Evolutionary conservation across 2,113 vertebrate species (phyloP).

Genomic region (western clawed frog (Xenopus tropicalis)): DNA sequence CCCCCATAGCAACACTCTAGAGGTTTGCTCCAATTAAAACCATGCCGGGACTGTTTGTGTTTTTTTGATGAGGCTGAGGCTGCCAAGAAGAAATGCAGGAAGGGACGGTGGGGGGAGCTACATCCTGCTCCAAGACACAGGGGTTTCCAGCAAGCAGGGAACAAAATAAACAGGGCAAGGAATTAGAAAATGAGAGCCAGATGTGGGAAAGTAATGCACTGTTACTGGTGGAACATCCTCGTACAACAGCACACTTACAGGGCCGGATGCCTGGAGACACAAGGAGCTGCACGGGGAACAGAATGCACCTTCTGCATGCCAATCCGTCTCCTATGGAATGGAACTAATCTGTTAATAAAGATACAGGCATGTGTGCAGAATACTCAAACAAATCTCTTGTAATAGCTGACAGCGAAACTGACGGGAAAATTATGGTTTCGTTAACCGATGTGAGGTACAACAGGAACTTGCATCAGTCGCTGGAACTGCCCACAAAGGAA

Average conservation of each 20-base stretch:
- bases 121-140: slow-evolving; percentile 34
- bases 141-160: slow-evolving; percentile 16
- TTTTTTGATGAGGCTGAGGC: slow-evolving; percentile 20
- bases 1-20: not conserved
- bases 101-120: slow-evolving; percentile 32
- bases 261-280: too few species aligned
- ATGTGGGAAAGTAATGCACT: slow-evolving; percentile 14
- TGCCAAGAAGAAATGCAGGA: slow-evolving; percentile 40
- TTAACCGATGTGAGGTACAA: too few species aligned
- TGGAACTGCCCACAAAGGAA: too few species aligned
- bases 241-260: not conserved
- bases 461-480: too few species aligned
- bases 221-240: slow-evolving; percentile 19
- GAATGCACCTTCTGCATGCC: too few species aligned
- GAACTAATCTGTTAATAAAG: too few species aligned
- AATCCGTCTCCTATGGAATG: too few species aligned
- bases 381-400: too few species aligned
- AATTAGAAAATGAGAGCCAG: slow-evolving; percentile 30
- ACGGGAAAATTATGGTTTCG: too few species aligned
- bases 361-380: too few species aligned
- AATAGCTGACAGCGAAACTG: too few species aligned
- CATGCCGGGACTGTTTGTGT: slow-evolving; percentile 12
- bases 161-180: slow-evolving; percentile 37
- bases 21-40: slow-evolving; percentile 22
- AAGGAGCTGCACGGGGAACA: too few species aligned